Conservation (phyloP, 2,797 vertebrate genomes). For the Sternotherus odoratus region DNA sequence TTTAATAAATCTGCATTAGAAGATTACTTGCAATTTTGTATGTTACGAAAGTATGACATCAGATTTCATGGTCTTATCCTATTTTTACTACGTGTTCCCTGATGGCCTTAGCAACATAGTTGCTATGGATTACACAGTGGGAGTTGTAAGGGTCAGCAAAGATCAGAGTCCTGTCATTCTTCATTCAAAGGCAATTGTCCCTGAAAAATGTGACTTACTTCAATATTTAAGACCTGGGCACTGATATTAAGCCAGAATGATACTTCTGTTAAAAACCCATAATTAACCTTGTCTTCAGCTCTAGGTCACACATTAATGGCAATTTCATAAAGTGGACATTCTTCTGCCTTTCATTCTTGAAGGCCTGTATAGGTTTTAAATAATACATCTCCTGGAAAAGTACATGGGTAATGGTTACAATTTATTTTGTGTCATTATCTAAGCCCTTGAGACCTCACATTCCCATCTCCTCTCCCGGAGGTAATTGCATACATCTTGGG, state of each 20-base stretch:
- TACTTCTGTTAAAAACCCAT: conserved; percentile 86
- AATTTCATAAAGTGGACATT: conserved; percentile 89
- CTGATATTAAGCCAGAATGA: conserved; percentile 84
- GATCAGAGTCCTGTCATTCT: conserved; percentile 90
- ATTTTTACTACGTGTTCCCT: conserved; percentile 69
- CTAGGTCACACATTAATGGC: conserved; percentile 84
- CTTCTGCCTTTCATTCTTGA: conserved; percentile 83
- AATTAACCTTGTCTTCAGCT: conserved; percentile 87
- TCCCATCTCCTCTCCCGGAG: conserved; percentile 78
- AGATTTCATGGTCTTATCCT: conserved; percentile 82
- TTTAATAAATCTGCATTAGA: conserved; percentile 73
- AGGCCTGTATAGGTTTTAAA: conserved; percentile 83
- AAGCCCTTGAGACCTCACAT: conserved; percentile 82
- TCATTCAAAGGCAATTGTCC: conserved; percentile 92
- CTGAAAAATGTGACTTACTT: conserved; percentile 86
- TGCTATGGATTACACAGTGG: conserved; percentile 86
- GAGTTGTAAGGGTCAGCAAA: conserved; percentile 85
- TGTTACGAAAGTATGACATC: conserved; percentile 82
- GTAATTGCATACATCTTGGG: conserved; percentile 83
- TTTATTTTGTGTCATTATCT: conserved; percentile 90
- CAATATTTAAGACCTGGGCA: conserved; percentile 85
- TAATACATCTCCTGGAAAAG: conserved; percentile 84
- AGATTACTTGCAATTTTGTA: conserved; percentile 77
- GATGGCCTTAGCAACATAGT: conserved; percentile 89
- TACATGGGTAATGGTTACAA: conserved; percentile 88